A percentile compares a stretch with the other conserved stretches of the same genome.
phyloP scores from a whole-genome alignment of 2,888 invertebrate genomes.

The Ochropleura leucogaster region DNA sequence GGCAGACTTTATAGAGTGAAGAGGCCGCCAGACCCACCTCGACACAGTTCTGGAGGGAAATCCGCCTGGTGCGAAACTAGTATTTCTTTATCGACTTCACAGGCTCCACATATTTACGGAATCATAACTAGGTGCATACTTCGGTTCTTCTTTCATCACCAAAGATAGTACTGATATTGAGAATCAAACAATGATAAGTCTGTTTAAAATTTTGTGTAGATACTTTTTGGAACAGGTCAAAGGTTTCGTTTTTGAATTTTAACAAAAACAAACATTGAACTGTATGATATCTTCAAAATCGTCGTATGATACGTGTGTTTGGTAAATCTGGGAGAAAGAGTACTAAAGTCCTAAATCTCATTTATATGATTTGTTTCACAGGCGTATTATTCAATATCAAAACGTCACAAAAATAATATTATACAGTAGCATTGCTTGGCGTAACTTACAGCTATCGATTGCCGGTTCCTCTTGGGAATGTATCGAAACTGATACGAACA shows the following conservation, averaged over 20 bases:
- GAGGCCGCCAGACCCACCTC: conserved; percentile 68
- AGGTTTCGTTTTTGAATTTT: conserved; percentile 3
- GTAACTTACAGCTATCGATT: conserved; percentile 45
- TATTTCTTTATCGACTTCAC: conserved; percentile 47
- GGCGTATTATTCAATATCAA: conserved; percentile 13
- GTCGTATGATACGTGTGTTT: not conserved
- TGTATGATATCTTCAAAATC: not conserved
- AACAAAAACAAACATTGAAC: conserved; percentile 3
- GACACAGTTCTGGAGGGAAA: conserved; percentile 66
- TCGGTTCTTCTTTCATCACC: not conserved
- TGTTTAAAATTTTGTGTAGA: not conserved
- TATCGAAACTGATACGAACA: conserved; percentile 48
- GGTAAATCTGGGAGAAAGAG: not conserved
- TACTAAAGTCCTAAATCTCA: not conserved
- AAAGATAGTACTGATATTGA: conserved; percentile 9
- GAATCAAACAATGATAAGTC: not conserved
- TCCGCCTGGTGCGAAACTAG: conserved; percentile 61
- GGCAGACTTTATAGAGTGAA: conserved; percentile 70
- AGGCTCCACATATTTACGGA: conserved; percentile 17
- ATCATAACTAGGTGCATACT: not conserved
- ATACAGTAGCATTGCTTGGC: conserved; percentile 10
- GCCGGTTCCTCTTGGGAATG: conserved; percentile 36
- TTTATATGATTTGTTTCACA: not conserved
- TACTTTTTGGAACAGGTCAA: not conserved
- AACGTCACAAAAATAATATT: conserved; percentile 17